A percentile compares a stretch with the other conserved stretches of the same genome.
Evolutionary conservation across 2,888 invertebrate species (phyloP).

Genomic region (Rambutsinella grinnellia): DNA sequence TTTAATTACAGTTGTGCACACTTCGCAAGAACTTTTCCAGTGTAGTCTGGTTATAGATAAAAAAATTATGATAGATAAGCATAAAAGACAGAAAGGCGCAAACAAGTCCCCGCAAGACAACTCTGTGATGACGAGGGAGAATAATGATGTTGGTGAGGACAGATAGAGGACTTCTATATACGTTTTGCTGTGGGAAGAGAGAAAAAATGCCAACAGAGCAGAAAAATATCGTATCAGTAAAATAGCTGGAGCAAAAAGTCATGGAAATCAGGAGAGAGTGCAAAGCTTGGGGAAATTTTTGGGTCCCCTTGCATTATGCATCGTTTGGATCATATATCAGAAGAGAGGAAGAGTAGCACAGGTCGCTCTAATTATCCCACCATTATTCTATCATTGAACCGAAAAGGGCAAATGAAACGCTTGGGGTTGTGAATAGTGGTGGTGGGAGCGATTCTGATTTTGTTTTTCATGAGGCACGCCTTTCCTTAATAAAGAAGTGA

Average conservation of each 20-base stretch:
- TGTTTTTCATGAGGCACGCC: slow-evolving; percentile 30
- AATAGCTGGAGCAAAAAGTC: neutral
- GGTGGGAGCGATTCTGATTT: neutral
- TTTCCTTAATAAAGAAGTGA: slow-evolving; percentile 38
- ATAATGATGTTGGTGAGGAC: neutral
- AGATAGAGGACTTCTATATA: neutral
- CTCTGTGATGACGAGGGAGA: neutral
- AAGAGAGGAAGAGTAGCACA: slow-evolving; percentile 13
- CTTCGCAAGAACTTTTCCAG: slow-evolving; percentile 36
- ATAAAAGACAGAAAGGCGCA: too few species aligned
- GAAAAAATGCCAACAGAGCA: slow-evolving; percentile 35
- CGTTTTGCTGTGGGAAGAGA: too few species aligned
- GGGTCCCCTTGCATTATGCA: neutral
- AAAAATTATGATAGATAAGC: neutral
- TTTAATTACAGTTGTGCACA: slow-evolving; percentile 54
- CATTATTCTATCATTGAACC: slow-evolving; percentile 45
- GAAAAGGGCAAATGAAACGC: slow-evolving; percentile 8
- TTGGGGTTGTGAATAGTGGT: neutral
- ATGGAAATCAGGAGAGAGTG: neutral
- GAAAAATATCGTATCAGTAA: slow-evolving; percentile 2
- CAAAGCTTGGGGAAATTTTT: neutral
- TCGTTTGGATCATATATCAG: slow-evolving; percentile 15
- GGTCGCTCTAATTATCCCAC: slow-evolving; percentile 53
- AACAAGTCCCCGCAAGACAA: too few species aligned
- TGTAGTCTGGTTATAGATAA: neutral